A percentile compares a stretch with the other conserved stretches of the same genome.
phyloP scores from a whole-genome alignment of 2,888 invertebrate genomes.

The Apamea crenata region DNA sequence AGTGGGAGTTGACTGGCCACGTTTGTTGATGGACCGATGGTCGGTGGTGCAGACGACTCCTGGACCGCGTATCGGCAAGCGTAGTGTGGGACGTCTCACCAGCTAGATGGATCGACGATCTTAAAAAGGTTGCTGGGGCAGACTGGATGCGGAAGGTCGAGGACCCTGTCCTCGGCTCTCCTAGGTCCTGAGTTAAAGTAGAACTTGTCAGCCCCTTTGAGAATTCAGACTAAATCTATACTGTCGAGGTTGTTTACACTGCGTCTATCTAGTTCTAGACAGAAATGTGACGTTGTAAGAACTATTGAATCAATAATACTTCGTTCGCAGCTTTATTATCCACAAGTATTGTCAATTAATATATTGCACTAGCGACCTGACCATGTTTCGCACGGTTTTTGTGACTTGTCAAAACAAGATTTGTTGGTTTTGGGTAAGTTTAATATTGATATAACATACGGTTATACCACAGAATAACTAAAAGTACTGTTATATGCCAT shows the following conservation, averaged over 20 bases:
- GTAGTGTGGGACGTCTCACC: neutral
- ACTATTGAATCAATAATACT: slow-evolving; percentile 9
- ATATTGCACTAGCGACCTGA: neutral
- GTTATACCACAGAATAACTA: no score
- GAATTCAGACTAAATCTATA: neutral
- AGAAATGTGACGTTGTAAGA: neutral
- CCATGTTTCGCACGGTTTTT: neutral
- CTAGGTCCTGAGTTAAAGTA: neutral
- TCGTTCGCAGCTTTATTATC: neutral
- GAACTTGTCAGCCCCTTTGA: neutral
- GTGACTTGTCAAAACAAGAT: neutral
- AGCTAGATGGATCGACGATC: neutral
- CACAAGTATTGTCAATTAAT: slow-evolving; percentile 31
- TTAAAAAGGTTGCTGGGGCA: neutral
- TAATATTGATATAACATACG: neutral
- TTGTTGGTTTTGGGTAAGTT: neutral
- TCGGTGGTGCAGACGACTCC: neutral
- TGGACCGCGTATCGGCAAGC: neutral
- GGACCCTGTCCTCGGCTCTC: no score
- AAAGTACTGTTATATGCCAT: neutral
- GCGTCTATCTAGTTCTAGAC: neutral
- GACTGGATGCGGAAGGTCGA: neutral
- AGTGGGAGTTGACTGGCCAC: neutral
- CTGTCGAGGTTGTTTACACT: neutral
- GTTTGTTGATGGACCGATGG: neutral